A percentile compares a stretch with the other conserved stretches of the same genome.
phyloP scores from a whole-genome alignment of 2,888 invertebrate species.

The Tenthredo distinguenda region DNA sequence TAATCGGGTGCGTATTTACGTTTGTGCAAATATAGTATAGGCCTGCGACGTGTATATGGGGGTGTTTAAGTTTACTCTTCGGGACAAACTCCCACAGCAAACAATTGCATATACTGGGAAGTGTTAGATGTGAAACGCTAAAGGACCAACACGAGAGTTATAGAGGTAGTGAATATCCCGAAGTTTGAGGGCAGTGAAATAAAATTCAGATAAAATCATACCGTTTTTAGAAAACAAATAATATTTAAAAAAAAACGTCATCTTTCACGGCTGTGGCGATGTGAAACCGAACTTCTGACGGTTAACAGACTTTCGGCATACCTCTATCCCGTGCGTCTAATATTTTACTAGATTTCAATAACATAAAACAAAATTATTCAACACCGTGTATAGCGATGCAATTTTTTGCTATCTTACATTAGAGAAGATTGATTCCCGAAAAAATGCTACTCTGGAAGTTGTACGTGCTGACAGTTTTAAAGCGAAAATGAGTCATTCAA shows the following conservation, averaged over 20 bases:
- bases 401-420: not conserved
- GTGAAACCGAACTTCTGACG: not conserved
- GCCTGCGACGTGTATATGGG: slow-evolving; percentile 30
- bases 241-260: not conserved
- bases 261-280: not conserved
- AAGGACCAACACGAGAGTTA: not conserved
- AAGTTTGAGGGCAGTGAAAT: not conserved
- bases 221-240: not conserved
- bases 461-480: not conserved
- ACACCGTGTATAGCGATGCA: not conserved
- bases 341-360: not conserved
- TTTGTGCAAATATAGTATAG: slow-evolving; percentile 12
- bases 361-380: not conserved
- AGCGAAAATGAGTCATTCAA: not conserved
- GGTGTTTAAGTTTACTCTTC: slow-evolving; percentile 56
- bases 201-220: not conserved
- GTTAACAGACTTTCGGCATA: not conserved
- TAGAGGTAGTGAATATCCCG: not conserved
- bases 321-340: not conserved
- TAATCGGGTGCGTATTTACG: not conserved
- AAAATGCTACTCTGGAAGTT: not conserved
- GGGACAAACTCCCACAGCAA: slow-evolving; percentile 58
- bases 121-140: slow-evolving; percentile 56
- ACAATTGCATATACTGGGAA: slow-evolving; percentile 54
- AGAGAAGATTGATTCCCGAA: not conserved